These are phyloP conservation scores for Heterodera filipjevi DNA, from an alignment of 2,888 invertebrate genomes.

Conservation along the genomic window DNA sequence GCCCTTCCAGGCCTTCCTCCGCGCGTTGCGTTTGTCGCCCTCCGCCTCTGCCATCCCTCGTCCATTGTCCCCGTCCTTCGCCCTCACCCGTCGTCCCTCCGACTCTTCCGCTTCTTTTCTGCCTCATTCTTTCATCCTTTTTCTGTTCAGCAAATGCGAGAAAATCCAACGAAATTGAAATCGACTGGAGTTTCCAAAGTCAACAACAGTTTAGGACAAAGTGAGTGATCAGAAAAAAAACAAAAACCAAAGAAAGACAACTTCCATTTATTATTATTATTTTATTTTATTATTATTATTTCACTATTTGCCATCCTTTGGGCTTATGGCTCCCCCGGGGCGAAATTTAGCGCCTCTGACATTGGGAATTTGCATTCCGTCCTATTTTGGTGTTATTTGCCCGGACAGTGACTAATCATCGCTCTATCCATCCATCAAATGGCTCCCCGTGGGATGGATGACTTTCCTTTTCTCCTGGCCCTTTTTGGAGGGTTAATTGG, in stretches of 20 bases:
- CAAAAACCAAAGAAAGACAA: not conserved
- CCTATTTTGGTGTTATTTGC: constrained; percentile 12
- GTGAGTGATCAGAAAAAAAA: not conserved
- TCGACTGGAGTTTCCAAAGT: constrained; percentile 15
- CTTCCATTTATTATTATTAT: too few relatives aligned
- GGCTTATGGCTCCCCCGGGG: not conserved
- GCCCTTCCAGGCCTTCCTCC: too few relatives aligned
- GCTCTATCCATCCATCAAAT: not conserved
- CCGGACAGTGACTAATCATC: constrained; percentile 15
- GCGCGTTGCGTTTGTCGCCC: not conserved
- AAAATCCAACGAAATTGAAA: constrained; percentile 25
- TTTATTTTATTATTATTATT: not conserved
- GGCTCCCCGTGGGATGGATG: not conserved
- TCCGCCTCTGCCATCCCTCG: not conserved
- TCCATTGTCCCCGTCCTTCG: not conserved
- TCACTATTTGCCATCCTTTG: not conserved
- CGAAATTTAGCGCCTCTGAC: not conserved
- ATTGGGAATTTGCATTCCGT: constrained; percentile 3
- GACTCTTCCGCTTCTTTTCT: not conserved
- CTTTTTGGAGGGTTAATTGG: constrained; percentile 7
- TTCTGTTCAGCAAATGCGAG: not conserved
- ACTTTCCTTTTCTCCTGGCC: not conserved
- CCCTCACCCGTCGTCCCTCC: not conserved
- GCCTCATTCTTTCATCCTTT: not conserved
- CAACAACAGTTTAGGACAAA: not conserved